phyloP scores from a whole-genome alignment of 2,888 invertebrate genomes.

The Litoditis marina region DNA sequence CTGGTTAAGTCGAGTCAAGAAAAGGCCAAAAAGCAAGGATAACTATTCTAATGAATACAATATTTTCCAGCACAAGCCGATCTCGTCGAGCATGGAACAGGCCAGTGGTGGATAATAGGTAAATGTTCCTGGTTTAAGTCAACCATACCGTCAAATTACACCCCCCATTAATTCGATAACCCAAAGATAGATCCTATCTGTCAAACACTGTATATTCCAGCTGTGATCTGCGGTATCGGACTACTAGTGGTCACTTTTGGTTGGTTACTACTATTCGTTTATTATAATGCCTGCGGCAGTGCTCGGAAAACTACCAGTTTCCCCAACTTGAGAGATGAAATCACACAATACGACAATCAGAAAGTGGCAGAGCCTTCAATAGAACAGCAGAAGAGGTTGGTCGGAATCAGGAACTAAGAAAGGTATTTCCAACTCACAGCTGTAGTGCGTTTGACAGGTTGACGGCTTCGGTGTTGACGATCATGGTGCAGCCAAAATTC shows the following conservation, averaged over 20 bases:
- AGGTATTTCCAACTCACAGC: constrained; percentile 42
- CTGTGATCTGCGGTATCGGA: constrained; percentile 14
- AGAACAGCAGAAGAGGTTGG: no score
- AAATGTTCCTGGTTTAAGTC: no score
- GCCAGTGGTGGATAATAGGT: constrained; percentile 16
- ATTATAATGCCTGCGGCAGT: constrained; percentile 31
- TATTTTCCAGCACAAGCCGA: constrained; percentile 6
- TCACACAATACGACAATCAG: constrained; percentile 4
- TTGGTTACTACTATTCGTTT: constrained; percentile 33
- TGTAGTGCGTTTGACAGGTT: constrained; percentile 40
- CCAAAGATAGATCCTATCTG: neutral
- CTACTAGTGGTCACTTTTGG: constrained; percentile 24
- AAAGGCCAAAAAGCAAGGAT: neutral
- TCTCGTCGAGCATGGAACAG: neutral
- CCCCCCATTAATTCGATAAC: neutral
- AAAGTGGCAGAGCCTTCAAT: no score
- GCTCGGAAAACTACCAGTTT: neutral
- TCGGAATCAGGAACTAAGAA: no score
- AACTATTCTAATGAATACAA: no score
- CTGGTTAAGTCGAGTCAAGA: neutral
- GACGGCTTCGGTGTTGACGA: constrained; percentile 38
- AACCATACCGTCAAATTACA: no score
- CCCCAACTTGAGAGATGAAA: constrained; percentile 11
- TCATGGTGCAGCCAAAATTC: constrained; percentile 48
- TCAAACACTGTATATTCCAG: constrained; percentile 6